Percentiles rank a stretch among this genome's conserved stretches.
These are phyloP conservation scores for Aromia moschata DNA, from an alignment of 2,888 invertebrate genomes.

Conservation along the genomic window DNA sequence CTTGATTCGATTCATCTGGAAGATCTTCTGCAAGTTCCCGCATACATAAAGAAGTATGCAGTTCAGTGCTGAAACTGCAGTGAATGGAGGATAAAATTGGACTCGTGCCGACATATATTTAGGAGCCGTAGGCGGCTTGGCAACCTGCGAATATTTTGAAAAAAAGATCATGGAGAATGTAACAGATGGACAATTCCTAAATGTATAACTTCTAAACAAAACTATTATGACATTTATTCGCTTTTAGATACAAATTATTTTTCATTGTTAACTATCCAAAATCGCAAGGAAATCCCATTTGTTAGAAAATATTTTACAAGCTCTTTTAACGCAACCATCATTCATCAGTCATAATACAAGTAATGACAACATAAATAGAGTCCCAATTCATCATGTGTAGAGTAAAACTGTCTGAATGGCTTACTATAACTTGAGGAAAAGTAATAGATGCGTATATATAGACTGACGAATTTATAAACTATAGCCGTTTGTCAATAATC, in stretches of 20 bases:
- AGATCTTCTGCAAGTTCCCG: conserved; percentile 21
- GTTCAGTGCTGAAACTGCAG: conserved; percentile 53
- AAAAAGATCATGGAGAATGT: conserved; percentile 58
- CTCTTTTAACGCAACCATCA: conserved; percentile 2
- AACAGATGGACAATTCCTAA: conserved; percentile 62
- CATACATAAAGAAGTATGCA: conserved; percentile 43
- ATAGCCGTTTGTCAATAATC: too few relatives aligned
- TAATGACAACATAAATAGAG: background rate
- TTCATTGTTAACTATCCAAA: conserved; percentile 19
- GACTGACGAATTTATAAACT: too few relatives aligned
- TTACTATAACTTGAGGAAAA: too few relatives aligned
- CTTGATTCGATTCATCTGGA: conserved; percentile 2
- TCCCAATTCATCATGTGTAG: conserved; percentile 10
- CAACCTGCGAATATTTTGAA: conserved; percentile 62
- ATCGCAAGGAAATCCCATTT: conserved; percentile 3
- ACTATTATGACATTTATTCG: conserved; percentile 30
- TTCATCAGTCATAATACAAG: conserved; percentile 6
- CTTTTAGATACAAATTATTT: conserved; percentile 26
- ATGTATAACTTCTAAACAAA: conserved; percentile 38
- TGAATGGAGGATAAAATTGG: conserved; percentile 66
- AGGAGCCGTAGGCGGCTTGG: conserved; percentile 64
- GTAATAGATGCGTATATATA: too few relatives aligned
- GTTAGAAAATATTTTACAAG: conserved; percentile 14
- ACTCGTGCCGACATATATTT: conserved; percentile 64
- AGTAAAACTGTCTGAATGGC: too few relatives aligned